phyloP scores from a whole-genome alignment of 2,113 vertebrate genomes.

The Anhinga rufa region DNA sequence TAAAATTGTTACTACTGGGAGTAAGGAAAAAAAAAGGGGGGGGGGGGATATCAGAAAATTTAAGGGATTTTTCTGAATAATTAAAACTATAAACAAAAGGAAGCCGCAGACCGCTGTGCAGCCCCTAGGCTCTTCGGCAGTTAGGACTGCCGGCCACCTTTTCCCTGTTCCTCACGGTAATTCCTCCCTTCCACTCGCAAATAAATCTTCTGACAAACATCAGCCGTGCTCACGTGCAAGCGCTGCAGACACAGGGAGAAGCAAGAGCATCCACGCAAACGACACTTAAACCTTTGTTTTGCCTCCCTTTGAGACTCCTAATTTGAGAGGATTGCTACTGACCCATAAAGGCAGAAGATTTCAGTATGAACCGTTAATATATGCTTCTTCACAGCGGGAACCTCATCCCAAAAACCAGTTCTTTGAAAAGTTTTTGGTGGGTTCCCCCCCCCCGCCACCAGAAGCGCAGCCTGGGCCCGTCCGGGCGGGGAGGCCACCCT shows the following conservation, averaged over 20 bases:
- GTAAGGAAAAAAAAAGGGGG: too few species aligned
- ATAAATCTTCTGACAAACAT: rapidly evolving
- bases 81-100: rapidly evolving
- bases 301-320: not conserved
- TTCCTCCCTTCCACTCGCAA: not conserved
- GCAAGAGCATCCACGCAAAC: rapidly evolving
- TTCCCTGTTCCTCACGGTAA: rapidly evolving
- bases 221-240: rapidly evolving
- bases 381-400: rapidly evolving
- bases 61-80: not conserved
- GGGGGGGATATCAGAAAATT: rapidly evolving
- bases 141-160: not conserved
- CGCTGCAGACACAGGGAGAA: rapidly evolving
- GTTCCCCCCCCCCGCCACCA: too few species aligned
- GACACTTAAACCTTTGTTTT: rapidly evolving
- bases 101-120: rapidly evolving
- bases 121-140: not conserved
- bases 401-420: rapidly evolving
- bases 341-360: not conserved
- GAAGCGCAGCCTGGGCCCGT: rapidly evolving
- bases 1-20: not conserved
- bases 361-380: rapidly evolving
- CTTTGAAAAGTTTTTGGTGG: rapidly evolving
- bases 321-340: rapidly evolving
- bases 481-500: rapidly evolving